Base-by-base conservation (phyloP, 2,888 invertebrate genomes). In the Imbricaverruca yamaguchii region DNA sequence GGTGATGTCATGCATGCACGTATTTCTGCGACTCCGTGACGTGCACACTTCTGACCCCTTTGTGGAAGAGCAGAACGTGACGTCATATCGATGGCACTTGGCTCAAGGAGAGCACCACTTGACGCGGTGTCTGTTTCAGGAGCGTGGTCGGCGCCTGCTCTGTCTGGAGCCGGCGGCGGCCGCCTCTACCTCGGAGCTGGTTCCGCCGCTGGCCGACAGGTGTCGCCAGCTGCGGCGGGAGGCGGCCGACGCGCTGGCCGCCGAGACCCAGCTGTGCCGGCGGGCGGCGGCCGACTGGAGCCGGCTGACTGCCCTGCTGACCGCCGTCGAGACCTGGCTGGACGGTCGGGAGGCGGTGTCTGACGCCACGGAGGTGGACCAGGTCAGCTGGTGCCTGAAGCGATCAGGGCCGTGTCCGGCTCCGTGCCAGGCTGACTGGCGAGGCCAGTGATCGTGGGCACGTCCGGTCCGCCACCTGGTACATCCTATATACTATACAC, bases 371-470 rank as follows among this genome's bases (percentile, higher is more conserved):
- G 80, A 88, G 97, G 81, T 97, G 97, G 86, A 94, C 97, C 81
- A 92, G 97, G 85, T 89, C 97, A 82, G 93, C 94, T 83, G 94
- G 96, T 84, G 93, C 97, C 83, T 95, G 95, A 61, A 97, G 97
- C 88, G 92, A 96, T 0, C 89, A 97, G 82, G 94, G 93, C 7
- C 91, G 97, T 3, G 97, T 97, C 88, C 96, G 39, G 96, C 96
- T 88, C 91, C 93, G 93, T 85, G 94, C 93, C 90, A 77, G 89
- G 89, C 86, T 85, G 84, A 81, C 39, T 39, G 39, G 4, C 2
- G 39, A 39, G 39, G 39, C 39, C 39, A 39, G 39, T 1, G 4
- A 39, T 39, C 39, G 4, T 39, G 39, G 39, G 39, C 39, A 3
- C 39, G 4, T 39, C 39, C 39, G 1, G 39, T 39, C 4, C 39